These are phyloP conservation scores for Rhodinocichla rosea DNA, from an alignment of 2,113 vertebrate species.

Conservation along the genomic window DNA sequence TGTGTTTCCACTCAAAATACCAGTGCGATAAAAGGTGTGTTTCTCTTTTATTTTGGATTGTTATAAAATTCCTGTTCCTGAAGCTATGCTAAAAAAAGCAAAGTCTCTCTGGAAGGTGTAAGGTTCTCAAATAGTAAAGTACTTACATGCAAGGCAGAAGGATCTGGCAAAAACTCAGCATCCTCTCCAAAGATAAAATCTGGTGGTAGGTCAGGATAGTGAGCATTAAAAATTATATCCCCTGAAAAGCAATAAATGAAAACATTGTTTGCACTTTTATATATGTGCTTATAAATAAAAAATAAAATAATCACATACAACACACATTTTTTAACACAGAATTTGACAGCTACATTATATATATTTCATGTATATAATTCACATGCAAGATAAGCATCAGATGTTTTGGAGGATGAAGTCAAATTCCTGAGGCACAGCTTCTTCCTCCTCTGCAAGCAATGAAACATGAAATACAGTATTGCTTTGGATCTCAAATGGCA, in stretches of 20 bases:
- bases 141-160: conserved; percentile 90
- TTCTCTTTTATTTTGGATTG: not conserved
- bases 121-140: not conserved
- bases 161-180: conserved; percentile 94
- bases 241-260: conserved; percentile 75
- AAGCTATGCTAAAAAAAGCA: not conserved
- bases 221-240: conserved; percentile 98
- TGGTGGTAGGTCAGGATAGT: conserved; percentile 92
- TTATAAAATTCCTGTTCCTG: conserved; percentile 1
- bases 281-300: not conserved
- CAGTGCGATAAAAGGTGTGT: not conserved
- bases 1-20: not conserved
- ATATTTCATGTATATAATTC: not conserved
- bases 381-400: conserved; percentile 38
- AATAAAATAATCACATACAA: not conserved
- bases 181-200: conserved; percentile 99
- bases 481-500: not conserved
- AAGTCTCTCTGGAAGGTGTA: not conserved
- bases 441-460: conserved; percentile 33
- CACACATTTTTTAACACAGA: not conserved
- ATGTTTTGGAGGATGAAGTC: conserved; percentile 37
- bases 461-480: not conserved
- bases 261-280: not conserved
- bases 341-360: not conserved
- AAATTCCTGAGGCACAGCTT: not conserved